phyloP scores from a whole-genome alignment of 2,888 invertebrate species.

The Sialis lutaria region DNA sequence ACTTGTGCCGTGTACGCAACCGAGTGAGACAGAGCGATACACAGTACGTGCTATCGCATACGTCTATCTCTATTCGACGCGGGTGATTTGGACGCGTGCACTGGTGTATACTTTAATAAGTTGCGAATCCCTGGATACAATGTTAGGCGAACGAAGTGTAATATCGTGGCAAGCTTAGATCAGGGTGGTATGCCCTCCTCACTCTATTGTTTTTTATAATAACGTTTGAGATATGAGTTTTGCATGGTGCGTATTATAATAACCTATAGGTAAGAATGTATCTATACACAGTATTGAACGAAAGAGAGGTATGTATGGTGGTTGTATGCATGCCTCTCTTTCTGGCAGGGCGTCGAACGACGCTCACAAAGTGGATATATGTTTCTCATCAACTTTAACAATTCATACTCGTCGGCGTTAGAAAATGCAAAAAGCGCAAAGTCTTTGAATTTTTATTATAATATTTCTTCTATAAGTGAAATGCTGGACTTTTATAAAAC shows the following conservation, averaged over 20 bases:
- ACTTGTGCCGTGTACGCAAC: background rate
- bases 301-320: background rate
- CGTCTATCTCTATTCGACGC: too few relatives aligned
- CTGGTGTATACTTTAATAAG: conserved; percentile 1
- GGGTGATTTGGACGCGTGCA: too few relatives aligned
- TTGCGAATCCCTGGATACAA: conserved; percentile 1
- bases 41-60: too few relatives aligned
- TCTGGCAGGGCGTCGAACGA: background rate
- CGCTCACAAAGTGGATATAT: background rate
- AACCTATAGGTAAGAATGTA: conserved; percentile 1
- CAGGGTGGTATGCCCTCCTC: background rate
- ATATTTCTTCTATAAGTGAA: too few relatives aligned
- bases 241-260: conserved; percentile 2
- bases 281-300: background rate
- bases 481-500: too few relatives aligned
- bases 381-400: background rate
- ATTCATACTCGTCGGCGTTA: background rate
- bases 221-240: conserved; percentile 2
- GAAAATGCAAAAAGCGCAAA: too few relatives aligned
- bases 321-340: background rate
- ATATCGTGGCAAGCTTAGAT: conserved; percentile 2
- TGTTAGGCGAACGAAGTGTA: background rate
- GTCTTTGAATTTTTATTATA: too few relatives aligned
- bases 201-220: conserved; percentile 3
- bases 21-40: too few relatives aligned